A percentile compares a stretch with the other conserved stretches of the same genome.
These are phyloP conservation scores for Thereva nobilitata DNA, from an alignment of 2,888 invertebrate species.

Conservation along the genomic window DNA sequence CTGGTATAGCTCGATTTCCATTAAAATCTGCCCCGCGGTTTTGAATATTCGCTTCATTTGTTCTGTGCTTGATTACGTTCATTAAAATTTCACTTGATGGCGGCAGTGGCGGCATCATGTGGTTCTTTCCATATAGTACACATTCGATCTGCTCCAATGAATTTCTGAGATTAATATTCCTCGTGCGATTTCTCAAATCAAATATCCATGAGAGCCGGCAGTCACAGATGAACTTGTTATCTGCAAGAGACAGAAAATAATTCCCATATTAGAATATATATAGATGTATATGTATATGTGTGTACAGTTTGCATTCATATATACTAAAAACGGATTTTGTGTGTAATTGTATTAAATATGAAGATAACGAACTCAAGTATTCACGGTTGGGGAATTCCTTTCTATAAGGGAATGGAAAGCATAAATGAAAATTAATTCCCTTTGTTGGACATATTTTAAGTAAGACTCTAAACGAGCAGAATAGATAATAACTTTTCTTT, in stretches of 20 bases:
- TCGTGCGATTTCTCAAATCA: constrained; percentile 73
- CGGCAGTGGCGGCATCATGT: constrained; percentile 16
- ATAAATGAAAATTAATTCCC: too few species aligned
- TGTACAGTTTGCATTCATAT: too few species aligned
- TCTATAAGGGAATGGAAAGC: too few species aligned
- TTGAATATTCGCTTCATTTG: constrained; percentile 16
- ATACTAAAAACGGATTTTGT: too few species aligned
- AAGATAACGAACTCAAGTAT: too few species aligned
- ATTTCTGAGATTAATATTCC: constrained; percentile 69
- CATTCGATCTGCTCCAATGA: constrained; percentile 74
- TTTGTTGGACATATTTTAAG: too few species aligned
- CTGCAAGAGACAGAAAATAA: constrained; percentile 62
- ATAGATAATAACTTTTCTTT: too few species aligned
- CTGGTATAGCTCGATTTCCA: constrained; percentile 41
- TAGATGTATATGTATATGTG: too few species aligned
- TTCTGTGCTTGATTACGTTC: constrained; percentile 42
- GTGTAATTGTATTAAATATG: too few species aligned
- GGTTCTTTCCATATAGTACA: constrained; percentile 60
- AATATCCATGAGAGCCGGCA: constrained; percentile 82
- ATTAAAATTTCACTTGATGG: constrained; percentile 42
- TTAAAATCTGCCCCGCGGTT: constrained; percentile 4
- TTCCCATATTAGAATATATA: too few species aligned
- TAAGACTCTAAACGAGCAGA: too few species aligned
- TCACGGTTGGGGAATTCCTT: too few species aligned
- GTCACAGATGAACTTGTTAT: constrained; percentile 82